phyloP scores from a whole-genome alignment of 2,797 vertebrate species.

The Lepilemur ruficaudatus region DNA sequence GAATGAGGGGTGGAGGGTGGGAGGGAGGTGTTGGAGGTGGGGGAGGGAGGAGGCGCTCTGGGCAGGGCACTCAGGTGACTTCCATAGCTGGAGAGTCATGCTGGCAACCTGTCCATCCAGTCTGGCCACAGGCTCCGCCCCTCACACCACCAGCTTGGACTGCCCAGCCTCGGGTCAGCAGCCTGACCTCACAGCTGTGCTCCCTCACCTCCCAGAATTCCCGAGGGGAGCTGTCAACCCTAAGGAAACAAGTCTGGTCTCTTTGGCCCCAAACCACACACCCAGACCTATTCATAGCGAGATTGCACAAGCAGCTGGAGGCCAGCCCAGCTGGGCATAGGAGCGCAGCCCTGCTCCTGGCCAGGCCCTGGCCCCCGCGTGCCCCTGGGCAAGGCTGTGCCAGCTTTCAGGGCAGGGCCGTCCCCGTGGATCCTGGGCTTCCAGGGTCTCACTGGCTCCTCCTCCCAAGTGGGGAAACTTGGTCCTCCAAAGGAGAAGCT shows the following conservation, averaged over 20 bases:
- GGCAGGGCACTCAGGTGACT: not conserved
- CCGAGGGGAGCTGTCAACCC: conserved; percentile 48
- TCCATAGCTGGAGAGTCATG: not conserved
- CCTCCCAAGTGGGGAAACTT: not conserved
- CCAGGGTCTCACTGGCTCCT: not conserved
- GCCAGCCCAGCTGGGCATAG: not conserved
- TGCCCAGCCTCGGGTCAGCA: conserved; percentile 13
- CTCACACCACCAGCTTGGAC: conserved; percentile 63
- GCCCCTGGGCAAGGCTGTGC: not conserved
- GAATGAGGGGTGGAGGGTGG: not conserved
- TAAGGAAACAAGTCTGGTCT: conserved; percentile 63
- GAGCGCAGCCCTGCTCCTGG: not conserved
- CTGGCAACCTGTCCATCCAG: conserved; percentile 59
- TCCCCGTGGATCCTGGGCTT: not conserved
- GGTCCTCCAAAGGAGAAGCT: not conserved
- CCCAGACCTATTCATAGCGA: conserved; percentile 51
- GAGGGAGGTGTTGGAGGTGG: not conserved
- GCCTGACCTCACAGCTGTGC: conserved; percentile 47
- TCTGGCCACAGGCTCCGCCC: conserved; percentile 61
- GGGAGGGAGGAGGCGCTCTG: not conserved
- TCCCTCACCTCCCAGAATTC: conserved; percentile 70
- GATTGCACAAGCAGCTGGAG: conserved; percentile 53
- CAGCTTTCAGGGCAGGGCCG: not conserved
- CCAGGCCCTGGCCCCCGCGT: not conserved
- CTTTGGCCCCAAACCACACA: conserved; percentile 60